Conservation (phyloP, 2,888 invertebrate species). For the Trachelus tabidus region DNA sequence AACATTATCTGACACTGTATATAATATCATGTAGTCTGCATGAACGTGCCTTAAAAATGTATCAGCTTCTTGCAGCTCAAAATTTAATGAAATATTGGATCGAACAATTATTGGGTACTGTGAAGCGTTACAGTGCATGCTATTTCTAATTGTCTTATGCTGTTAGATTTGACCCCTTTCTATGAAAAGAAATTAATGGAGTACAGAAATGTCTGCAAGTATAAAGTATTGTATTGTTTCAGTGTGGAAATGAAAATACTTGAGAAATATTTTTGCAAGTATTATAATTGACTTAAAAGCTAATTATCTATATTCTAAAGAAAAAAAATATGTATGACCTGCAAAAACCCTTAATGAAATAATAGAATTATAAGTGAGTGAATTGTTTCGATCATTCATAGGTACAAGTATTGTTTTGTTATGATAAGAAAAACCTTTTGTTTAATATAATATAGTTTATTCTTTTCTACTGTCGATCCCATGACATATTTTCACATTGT, state of each 20-base stretch:
- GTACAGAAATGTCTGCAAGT: not conserved
- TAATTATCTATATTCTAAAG: not conserved
- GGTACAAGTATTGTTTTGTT: not conserved
- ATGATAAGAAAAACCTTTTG: not conserved
- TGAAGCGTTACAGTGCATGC: not conserved
- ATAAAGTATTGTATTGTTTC: not conserved
- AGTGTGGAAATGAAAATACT: not conserved
- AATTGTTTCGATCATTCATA: not conserved
- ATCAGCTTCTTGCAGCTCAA: not conserved
- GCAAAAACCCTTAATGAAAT: not conserved
- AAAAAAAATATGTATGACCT: not conserved
- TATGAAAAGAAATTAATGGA: not conserved
- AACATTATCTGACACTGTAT: not conserved
- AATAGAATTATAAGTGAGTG: not conserved
- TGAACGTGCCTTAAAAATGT: not conserved
- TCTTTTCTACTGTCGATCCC: not conserved
- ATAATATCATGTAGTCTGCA: not conserved
- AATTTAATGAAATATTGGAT: not conserved
- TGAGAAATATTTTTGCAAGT: not conserved
- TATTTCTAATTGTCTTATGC: not conserved
- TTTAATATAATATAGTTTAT: not conserved
- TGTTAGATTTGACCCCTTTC: not conserved
- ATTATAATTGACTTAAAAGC: not conserved
- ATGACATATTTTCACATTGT: not conserved
- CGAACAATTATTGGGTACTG: not conserved